These are phyloP conservation scores for Caenorhabditis drosophilae DNA, from an alignment of 2,888 invertebrate species.

Conservation along the genomic window DNA sequence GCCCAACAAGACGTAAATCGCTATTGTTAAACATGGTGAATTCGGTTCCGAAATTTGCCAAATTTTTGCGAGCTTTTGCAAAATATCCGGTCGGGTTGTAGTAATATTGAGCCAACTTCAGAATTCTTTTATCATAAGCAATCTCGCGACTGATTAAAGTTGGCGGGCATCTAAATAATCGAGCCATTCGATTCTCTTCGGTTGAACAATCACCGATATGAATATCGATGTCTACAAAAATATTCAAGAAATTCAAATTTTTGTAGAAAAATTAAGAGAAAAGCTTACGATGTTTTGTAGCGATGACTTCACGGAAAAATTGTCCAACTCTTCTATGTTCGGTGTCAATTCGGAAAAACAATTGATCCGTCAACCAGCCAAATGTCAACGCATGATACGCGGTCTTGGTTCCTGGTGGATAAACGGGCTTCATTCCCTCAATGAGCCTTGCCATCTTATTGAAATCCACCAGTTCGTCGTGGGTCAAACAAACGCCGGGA, in stretches of 20 bases:
- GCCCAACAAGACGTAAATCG: conserved; percentile 57
- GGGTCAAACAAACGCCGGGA: conserved; percentile 55
- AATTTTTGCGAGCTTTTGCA: conserved; percentile 27
- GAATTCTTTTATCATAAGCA: conserved; percentile 33
- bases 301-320: conserved; percentile 56
- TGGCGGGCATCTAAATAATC: conserved; percentile 34
- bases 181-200: conserved; percentile 61
- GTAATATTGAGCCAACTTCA: conserved; percentile 33
- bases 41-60: conserved; percentile 36
- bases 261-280: not conserved
- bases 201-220: conserved; percentile 65
- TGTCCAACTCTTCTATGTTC: conserved; percentile 66
- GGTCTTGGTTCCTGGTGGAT: conserved; percentile 65
- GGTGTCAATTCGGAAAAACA: conserved; percentile 68
- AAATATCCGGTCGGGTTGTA: conserved; percentile 46
- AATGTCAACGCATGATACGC: conserved; percentile 70
- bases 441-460: conserved; percentile 64
- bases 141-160: conserved; percentile 31
- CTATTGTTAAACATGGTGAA: conserved; percentile 63
- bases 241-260: not conserved
- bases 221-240: conserved; percentile 69
- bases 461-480: conserved; percentile 62
- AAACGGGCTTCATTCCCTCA: conserved; percentile 66
- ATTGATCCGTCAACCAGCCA: conserved; percentile 69
- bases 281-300: conserved; percentile 33